These are phyloP conservation scores for Peucedramus taeniatus DNA, from an alignment of 2,113 vertebrate species.

Conservation along the genomic window DNA sequence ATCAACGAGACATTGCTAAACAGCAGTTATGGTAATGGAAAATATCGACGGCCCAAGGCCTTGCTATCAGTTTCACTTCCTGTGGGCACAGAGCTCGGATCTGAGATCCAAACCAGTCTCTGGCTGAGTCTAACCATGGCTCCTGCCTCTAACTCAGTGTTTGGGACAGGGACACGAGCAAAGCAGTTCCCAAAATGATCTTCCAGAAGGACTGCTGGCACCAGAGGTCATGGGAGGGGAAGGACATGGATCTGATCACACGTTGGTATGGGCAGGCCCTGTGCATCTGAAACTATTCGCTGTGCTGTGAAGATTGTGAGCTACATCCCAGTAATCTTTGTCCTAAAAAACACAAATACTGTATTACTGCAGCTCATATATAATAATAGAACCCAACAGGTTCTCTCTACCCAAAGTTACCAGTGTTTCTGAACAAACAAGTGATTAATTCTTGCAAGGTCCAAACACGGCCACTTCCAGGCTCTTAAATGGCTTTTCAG, in stretches of 20 bases:
- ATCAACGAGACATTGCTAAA: slow-evolving; percentile 14
- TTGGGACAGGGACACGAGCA: not conserved
- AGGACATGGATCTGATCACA: not conserved
- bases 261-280: fast-evolving
- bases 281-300: not conserved
- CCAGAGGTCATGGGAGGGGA: not conserved
- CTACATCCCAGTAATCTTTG: not conserved
- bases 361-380: not conserved
- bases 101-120: not conserved
- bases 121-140: not conserved
- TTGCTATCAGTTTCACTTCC: not conserved
- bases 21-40: slow-evolving; percentile 40
- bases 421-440: not conserved
- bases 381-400: not conserved
- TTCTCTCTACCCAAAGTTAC: not conserved
- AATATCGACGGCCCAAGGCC: not conserved
- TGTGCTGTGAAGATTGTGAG: not conserved
- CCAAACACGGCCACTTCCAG: not conserved
- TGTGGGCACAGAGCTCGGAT: not conserved
- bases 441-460: not conserved
- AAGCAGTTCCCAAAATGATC: not conserved
- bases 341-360: not conserved
- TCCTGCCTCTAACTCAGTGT: not conserved
- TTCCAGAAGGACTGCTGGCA: not conserved
- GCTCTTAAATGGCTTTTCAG: slow-evolving; percentile 1